Evolutionary conservation across 2,113 vertebrate species (phyloP), one percentile per base, ranked within the genome.

Genomic region (Platycercus adscitus): DNA sequence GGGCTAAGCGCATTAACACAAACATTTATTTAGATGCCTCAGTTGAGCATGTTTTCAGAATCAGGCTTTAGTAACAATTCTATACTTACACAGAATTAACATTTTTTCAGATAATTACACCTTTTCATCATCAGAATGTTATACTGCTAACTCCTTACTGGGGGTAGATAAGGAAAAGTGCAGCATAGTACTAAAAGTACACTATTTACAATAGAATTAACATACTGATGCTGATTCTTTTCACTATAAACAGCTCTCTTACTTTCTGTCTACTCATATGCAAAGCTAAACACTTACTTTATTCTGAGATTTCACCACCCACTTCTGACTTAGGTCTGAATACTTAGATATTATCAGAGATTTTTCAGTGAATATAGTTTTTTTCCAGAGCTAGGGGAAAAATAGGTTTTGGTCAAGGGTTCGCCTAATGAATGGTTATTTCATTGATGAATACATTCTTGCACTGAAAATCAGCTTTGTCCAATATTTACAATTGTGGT

Each of bases 281-380:
- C 71, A 88, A 91, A 94, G 68, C 84, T 81, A 76, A 89, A 88
- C 82, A 70, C 24, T 95, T 87, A 70, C 24, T 95, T 87, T 80
- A 73, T 87, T 85, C 76, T 83, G 68, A 46, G 43, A n/a, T 92
- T 96, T 93, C 80, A 63, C 83, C 70, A 43, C 79, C 95, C 85
- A 95, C 79, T 85, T 71, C 46, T 26, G 78, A 33, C 72, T 41
- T 80, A 83, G 41, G 72, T 85, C 64, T 46, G 81, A 95, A 94
- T 96, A 53, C 24, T 95, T 88, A 95, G 86, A 96, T 93, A 88
- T 13, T 75, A 96, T 96, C 94, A 79, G 52, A 64, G 28, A 68
- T 77, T 91, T 33, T 93, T 37, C 63, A 83, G 41, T 72, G 73
- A 95, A 92, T 80, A 56, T 53, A 65, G 35, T 85, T 77, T 53